phyloP scores from a whole-genome alignment of 2,797 vertebrate genomes.

The Syngnathus rostellatus region DNA sequence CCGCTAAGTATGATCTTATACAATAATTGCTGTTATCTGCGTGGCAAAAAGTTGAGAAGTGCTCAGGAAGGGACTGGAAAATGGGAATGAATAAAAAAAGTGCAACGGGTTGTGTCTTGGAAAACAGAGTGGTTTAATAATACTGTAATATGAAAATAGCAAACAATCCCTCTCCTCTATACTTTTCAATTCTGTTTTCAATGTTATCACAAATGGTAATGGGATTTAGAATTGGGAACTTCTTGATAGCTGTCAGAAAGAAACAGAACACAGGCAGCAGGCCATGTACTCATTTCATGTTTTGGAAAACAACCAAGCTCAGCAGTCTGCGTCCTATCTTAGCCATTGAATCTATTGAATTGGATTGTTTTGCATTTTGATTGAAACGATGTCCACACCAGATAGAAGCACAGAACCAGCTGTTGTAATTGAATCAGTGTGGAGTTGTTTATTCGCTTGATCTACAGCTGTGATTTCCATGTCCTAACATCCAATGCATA shows the following conservation, averaged over 20 bases:
- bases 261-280: conserved; percentile 46
- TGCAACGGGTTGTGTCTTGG: conserved; percentile 64
- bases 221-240: conserved; percentile 82
- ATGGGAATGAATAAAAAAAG: conserved; percentile 78
- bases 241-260: conserved; percentile 81
- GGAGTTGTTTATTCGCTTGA: conserved; percentile 92
- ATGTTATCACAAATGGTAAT: conserved; percentile 88
- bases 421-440: conserved; percentile 95
- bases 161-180: conserved; percentile 74
- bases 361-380: conserved; percentile 99
- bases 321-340: conserved; percentile 95
- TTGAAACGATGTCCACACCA: conserved; percentile 97
- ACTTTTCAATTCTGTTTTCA: conserved; percentile 71
- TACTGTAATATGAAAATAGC: conserved; percentile 66
- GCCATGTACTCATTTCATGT: conserved; percentile 71
- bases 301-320: conserved; percentile 86
- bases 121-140: conserved; percentile 71
- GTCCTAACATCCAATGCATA: conserved; percentile 89
- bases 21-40: conserved; percentile 57
- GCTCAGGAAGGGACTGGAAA: conserved; percentile 51
- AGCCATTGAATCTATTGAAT: conserved; percentile 86
- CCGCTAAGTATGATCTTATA: conserved; percentile 62
- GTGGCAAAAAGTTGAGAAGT: conserved; percentile 52
- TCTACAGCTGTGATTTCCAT: conserved; percentile 84
- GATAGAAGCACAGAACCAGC: conserved; percentile 85